Conservation (phyloP, 2,888 invertebrate species). For the Mantis religiosa region DNA sequence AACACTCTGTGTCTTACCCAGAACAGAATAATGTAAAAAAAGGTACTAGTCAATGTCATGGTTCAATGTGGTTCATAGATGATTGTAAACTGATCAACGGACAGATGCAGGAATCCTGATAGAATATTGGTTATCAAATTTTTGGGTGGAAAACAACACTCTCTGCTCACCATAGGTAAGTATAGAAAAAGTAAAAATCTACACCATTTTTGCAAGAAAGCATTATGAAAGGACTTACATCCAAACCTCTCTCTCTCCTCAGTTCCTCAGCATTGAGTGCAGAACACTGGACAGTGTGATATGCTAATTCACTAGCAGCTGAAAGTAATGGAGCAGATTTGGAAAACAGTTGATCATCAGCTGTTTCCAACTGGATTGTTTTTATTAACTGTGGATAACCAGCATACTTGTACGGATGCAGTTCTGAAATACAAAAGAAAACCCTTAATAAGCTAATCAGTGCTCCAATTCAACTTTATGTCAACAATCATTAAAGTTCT, state of each 20-base stretch:
- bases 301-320: conserved; percentile 90
- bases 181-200: no score
- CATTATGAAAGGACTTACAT: conserved; percentile 48
- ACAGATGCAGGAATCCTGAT: no score
- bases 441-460: no score
- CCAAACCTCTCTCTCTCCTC: conserved; percentile 87
- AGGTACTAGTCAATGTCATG: no score
- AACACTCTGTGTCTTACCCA: background rate
- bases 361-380: conserved; percentile 90
- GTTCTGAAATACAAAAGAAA: conserved; percentile 51
- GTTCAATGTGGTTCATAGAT: no score
- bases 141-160: no score
- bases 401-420: conserved; percentile 96
- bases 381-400: conserved; percentile 96
- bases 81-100: no score
- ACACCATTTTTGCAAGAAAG: no score
- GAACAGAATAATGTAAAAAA: background rate
- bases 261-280: conserved; percentile 97
- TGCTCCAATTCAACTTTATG: no score
- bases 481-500: background rate
- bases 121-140: no score
- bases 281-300: conserved; percentile 94
- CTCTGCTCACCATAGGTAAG: no score
- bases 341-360: conserved; percentile 88
- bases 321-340: conserved; percentile 78